These are phyloP conservation scores for Mionectes macconnelli DNA, from an alignment of 2,113 vertebrate genomes.

Conservation along the genomic window DNA sequence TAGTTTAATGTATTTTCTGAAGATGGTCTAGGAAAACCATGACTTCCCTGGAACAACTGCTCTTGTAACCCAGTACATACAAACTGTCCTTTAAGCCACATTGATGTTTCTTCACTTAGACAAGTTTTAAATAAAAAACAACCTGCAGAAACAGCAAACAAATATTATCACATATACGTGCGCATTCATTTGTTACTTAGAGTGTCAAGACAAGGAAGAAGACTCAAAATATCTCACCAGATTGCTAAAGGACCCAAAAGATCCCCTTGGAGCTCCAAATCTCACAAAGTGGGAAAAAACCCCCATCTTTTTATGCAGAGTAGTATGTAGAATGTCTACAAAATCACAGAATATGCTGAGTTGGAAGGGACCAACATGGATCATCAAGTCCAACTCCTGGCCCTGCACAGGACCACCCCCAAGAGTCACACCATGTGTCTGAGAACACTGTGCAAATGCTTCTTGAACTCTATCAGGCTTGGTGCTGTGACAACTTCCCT, in stretches of 20 bases:
- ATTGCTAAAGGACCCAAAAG: neutral
- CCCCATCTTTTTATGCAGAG: neutral
- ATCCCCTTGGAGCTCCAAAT: neutral
- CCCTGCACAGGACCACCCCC: neutral
- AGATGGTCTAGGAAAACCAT: neutral
- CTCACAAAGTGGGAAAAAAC: neutral
- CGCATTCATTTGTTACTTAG: neutral
- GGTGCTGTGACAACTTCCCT: neutral
- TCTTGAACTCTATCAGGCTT: neutral
- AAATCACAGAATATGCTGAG: neutral
- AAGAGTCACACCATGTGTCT: neutral
- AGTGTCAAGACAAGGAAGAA: neutral
- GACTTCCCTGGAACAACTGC: neutral
- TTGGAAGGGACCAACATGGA: neutral
- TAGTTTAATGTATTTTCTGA: neutral
- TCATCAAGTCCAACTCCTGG: neutral
- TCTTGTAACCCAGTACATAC: neutral
- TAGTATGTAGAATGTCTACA: neutral
- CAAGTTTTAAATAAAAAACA: neutral
- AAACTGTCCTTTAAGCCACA: neutral
- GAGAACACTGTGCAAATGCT: neutral
- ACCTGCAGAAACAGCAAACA: neutral
- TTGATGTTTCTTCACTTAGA: neutral
- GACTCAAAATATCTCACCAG: neutral
- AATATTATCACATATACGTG: accelerated